A percentile compares a stretch with the other conserved stretches of the same genome.
These are phyloP conservation scores for Oreonectes daqikongensis DNA, from an alignment of 2,797 vertebrate genomes.

Conservation along the genomic window DNA sequence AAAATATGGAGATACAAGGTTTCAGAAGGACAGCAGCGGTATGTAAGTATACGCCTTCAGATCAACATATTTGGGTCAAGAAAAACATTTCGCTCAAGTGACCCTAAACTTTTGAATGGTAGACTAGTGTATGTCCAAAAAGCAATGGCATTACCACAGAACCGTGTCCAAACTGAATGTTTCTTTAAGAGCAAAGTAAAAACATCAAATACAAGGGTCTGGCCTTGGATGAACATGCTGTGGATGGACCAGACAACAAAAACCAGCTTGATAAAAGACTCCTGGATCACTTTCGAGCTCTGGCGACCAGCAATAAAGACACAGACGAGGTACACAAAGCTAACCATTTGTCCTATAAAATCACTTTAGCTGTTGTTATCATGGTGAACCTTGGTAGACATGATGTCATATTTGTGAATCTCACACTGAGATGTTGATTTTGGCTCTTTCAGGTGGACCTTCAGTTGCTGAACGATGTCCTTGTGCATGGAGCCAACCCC, in stretches of 20 bases:
- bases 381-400: constrained; percentile 3
- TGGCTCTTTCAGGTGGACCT: not conserved
- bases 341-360: not conserved
- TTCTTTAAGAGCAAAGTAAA: constrained; percentile 53
- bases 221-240: constrained; percentile 60
- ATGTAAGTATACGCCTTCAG: no score
- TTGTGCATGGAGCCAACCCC: constrained; percentile 64
- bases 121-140: no score
- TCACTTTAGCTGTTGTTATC: not conserved
- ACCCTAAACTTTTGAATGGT: no score
- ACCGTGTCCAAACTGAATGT: not conserved
- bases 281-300: constrained; percentile 69
- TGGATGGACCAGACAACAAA: constrained; percentile 46
- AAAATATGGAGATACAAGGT: no score
- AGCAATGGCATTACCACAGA: no score
- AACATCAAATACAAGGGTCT: constrained; percentile 65
- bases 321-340: constrained; percentile 60
- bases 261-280: constrained; percentile 56
- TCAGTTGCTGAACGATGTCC: constrained; percentile 51
- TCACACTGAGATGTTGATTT: not conserved
- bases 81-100: no score
- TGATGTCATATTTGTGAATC: not conserved
- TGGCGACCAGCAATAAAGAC: constrained; percentile 65
- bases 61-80: no score
- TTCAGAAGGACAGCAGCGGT: no score